A percentile compares a stretch with the other conserved stretches of the same genome.
Conservation (phyloP, 2,888 invertebrate genomes). For the Galeruca laticollis region DNA sequence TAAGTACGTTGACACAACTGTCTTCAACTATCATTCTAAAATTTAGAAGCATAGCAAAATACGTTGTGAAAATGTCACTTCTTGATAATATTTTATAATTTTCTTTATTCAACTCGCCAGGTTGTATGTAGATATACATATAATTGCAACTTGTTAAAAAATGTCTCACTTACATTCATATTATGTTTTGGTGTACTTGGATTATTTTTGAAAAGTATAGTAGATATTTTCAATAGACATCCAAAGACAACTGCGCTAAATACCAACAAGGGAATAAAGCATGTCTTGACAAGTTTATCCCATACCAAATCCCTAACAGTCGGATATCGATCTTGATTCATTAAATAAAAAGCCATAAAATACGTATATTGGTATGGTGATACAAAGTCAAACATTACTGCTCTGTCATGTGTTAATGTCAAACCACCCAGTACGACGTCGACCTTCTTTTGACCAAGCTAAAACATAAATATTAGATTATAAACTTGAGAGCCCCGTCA, state of each 20-base stretch:
- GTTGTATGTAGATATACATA: too few relatives aligned
- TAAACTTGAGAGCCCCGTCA: neutral
- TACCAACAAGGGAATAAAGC: neutral
- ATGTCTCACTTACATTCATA: neutral
- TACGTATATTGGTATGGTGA: neutral
- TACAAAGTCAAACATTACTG: neutral
- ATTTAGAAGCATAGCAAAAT: too few relatives aligned
- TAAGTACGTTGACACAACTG: too few relatives aligned
- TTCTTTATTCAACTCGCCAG: too few relatives aligned
- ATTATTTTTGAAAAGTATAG: neutral
- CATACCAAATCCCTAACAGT: neutral
- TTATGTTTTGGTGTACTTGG: neutral
- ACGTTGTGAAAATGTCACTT: too few relatives aligned
- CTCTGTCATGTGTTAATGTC: neutral
- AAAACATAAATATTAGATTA: neutral
- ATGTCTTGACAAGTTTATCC: neutral
- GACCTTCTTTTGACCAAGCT: neutral
- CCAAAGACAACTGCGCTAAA: neutral
- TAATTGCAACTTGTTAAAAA: too few relatives aligned
- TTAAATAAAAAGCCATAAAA: neutral
- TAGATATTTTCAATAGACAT: slow-evolving; percentile 9
- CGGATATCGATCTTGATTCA: neutral
- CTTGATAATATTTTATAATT: too few relatives aligned
- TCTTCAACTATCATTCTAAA: too few relatives aligned
- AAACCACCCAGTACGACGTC: slow-evolving; percentile 2